A percentile compares a stretch with the other conserved stretches of the same genome.
phyloP scores from a whole-genome alignment of 2,113 vertebrate genomes.

The Ancistrus triradiatus region DNA sequence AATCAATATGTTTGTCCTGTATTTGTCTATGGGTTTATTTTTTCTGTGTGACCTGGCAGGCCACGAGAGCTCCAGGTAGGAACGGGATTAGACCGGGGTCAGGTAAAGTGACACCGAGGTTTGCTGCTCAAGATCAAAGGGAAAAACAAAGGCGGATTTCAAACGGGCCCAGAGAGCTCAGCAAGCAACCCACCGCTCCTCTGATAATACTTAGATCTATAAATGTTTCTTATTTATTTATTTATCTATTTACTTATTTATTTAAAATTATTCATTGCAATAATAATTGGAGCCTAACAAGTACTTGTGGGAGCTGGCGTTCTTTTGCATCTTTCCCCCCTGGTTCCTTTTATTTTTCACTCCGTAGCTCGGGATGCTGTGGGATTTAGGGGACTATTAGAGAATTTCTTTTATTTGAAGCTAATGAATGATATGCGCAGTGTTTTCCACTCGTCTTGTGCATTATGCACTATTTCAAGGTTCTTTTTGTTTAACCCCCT shows the following conservation, averaged over 20 bases:
- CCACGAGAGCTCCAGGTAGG: conserved; percentile 47
- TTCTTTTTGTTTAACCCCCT: conserved; percentile 66
- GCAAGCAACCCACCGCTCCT: conserved; percentile 67
- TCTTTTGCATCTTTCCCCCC: conserved; percentile 63
- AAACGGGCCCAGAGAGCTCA: conserved; percentile 60
- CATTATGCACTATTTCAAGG: conserved; percentile 66
- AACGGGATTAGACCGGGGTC: conserved; percentile 46
- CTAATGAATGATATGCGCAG: conserved; percentile 78
- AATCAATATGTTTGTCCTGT: conserved; percentile 8
- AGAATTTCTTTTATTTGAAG: conserved; percentile 81
- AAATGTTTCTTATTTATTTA: conserved; percentile 69
- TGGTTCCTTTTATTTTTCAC: conserved; percentile 60
- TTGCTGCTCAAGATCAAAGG: conserved; percentile 76
- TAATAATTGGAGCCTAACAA: conserved; percentile 87
- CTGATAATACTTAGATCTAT: conserved; percentile 72
- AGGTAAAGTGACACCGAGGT: conserved; percentile 66
- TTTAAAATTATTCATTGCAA: conserved; percentile 78
- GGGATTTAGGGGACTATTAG: conserved; percentile 77
- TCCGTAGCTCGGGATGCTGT: conserved; percentile 75
- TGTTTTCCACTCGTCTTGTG: conserved; percentile 64
- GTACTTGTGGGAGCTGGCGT: conserved; percentile 85
- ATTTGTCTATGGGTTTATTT: background rate
- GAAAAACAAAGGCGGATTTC: conserved; percentile 67
- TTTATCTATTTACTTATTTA: conserved; percentile 76
- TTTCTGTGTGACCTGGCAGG: conserved; percentile 2